Base-by-base conservation (phyloP, 2,888 invertebrate genomes). In the Sphinx pinastri region DNA sequence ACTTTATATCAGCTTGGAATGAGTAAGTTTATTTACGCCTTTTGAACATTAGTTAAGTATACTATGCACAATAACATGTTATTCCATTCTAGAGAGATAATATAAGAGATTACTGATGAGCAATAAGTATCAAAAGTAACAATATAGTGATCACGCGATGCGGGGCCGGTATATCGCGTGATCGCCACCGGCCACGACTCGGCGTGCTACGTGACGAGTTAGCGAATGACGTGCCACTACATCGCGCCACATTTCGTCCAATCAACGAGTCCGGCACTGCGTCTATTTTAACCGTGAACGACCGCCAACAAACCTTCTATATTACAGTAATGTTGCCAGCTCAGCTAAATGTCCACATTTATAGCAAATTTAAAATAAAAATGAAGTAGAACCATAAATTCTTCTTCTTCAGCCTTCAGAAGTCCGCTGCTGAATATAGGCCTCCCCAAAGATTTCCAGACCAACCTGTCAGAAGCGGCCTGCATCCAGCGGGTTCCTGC, bases 211-310 rank as follows among this genome's bases (percentile, higher is more conserved):
- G 74, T 77, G 79, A 78, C 76, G 72, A 74, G 76, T 67, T 66
- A 71, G 68, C 71, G 58, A 71, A 84, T 91, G 90, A 90, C 91
- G 92, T 92, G 90, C 87, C 82, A 81, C 79, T 83, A 79, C 76
- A 90, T 93, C 92, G 91, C 93, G 93, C 93, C 91, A 93, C 88
- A 72, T 81, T 73, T 73, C 81, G 78, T 85, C 93, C 93, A 92
- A 93, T 93, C 89, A 85, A 77, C 79, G 86, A 74, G 78, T 74
- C 57, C 68, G 68, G 45, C 57, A 38, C 16, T 66, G 67, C 54
- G 63, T 60, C 69, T 60, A 31, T 19, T 66, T 52, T 68, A 68
- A 58, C 68, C 66, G 68, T 68, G 68, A 69, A 70, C 70, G 59
- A 67, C 52, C 57, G 67, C 70, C 47, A 5, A 14, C 58, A 14